Base-by-base conservation (phyloP, 2,113 vertebrate genomes). In the Ia io region DNA sequence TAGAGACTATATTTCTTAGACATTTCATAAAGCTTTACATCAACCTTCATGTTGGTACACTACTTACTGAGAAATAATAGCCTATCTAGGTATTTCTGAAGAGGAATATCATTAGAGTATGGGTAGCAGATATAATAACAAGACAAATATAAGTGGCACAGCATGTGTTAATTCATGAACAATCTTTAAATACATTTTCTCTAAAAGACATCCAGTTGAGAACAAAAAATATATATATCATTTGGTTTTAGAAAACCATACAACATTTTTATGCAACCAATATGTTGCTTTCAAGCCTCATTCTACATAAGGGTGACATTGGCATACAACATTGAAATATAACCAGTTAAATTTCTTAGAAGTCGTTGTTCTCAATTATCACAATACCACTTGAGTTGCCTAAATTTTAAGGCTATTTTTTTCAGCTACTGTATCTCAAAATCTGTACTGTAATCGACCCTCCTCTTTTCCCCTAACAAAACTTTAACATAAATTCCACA, bases 301-400 rank as follows among this genome's bases (percentile, higher is more conserved):
- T 2, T 32, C 53, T 51, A 30, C 3, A 5, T 1, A 83, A 80
- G 37, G n/a, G 11, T 3, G 40, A 84, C 11, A 23, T 0, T 32
- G 47, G n/a, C 69, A n/a, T 47, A 61, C 5, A 87, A 49, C 51
- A 20, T 4, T 84, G 40, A 30, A 59, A 42, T 44, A 35, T 9
- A 71, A 83, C 2, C 17, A 63, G 65, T 93, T 44, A 96, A 79
- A 56, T 51, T 78, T 91, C 25, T 47, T 47, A 6, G 6, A 95
- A 74, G 18, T 69, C 37, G 69, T 47, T 80, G 22, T 13, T 83
- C 59, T 84, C 35, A 9, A 4, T 63, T 49, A 51, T 20, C 73
- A 90, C 1, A 84, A 80, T 10, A 69, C 6, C 63, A 40, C 53
- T 30, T 70, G 22, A 79, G 2, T 79, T 86, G 53, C 8, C 16